Evolutionary conservation across 2,888 invertebrate species (phyloP).

Genomic region (Nudaria mundana): DNA sequence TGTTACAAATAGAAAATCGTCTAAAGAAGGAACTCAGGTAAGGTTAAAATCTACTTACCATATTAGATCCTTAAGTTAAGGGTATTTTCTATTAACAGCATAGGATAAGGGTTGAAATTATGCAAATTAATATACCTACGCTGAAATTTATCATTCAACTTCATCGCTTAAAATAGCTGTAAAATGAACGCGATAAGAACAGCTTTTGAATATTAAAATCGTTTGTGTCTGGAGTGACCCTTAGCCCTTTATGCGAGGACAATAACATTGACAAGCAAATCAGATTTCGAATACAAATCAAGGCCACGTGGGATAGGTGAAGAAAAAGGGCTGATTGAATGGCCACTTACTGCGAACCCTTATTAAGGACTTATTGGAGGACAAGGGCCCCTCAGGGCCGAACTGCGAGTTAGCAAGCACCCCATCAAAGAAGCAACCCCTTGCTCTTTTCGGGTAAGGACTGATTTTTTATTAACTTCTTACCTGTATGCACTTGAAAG

Average conservation of each 20-base stretch:
- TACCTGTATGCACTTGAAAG: conserved; percentile 48
- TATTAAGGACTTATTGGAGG: conserved; percentile 74
- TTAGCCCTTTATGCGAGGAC: conserved; percentile 50
- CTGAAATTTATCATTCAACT: conserved; percentile 60
- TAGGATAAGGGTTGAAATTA: too few species aligned
- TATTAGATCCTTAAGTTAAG: too few species aligned
- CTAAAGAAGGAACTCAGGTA: too few species aligned
- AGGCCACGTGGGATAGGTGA: conserved; percentile 71
- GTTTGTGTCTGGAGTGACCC: conserved; percentile 59
- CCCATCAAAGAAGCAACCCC: conserved; percentile 61
- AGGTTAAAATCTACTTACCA: too few species aligned
- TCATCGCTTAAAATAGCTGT: conserved; percentile 57
- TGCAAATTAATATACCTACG: too few species aligned
- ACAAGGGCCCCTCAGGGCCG: conserved; percentile 56
- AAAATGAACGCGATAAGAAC: conserved; percentile 57
- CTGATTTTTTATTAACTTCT: conserved; percentile 47
- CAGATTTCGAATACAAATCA: conserved; percentile 67
- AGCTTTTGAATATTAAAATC: conserved; percentile 53
- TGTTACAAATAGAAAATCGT: too few species aligned
- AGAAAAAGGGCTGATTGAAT: conserved; percentile 66
- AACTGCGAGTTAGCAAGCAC: conserved; percentile 48
- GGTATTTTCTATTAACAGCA: too few species aligned
- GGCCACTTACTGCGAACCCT: conserved; percentile 60
- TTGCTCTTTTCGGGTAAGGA: conserved; percentile 72
- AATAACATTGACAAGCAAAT: conserved; percentile 69